Conservation (phyloP, 2,113 vertebrate genomes). For the Hipposideros armiger region DNA sequence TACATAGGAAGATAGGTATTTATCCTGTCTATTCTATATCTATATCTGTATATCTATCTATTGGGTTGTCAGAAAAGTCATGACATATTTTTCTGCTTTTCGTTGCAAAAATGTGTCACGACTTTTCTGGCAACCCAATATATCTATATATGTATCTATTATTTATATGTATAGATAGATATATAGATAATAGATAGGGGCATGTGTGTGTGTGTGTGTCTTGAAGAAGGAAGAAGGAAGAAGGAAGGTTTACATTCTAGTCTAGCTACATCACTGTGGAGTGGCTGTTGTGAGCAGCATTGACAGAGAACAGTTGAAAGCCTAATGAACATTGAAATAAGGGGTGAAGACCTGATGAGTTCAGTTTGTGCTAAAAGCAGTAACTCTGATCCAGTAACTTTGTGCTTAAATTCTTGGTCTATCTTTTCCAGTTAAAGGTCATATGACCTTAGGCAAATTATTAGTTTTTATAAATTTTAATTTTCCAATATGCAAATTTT, state of each 20-base stretch:
- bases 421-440: background rate
- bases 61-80: too few species aligned
- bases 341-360: background rate
- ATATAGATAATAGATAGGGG: too few species aligned
- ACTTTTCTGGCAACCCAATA: too few species aligned
- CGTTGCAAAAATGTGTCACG: too few species aligned
- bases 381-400: background rate
- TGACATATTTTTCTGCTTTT: too few species aligned
- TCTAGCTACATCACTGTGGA: rapidly evolving
- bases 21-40: background rate
- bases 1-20: background rate
- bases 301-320: background rate
- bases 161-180: too few species aligned
- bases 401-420: background rate
- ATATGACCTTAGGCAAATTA: background rate
- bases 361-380: background rate
- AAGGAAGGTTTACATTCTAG: background rate
- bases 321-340: background rate
- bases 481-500: background rate
- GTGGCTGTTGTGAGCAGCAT: background rate
- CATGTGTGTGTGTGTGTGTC: background rate
- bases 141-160: too few species aligned
- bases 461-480: background rate
- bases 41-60: too few species aligned
- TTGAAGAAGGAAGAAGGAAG: background rate